phyloP scores from a whole-genome alignment of 2,113 vertebrate genomes.

The Parus major region DNA sequence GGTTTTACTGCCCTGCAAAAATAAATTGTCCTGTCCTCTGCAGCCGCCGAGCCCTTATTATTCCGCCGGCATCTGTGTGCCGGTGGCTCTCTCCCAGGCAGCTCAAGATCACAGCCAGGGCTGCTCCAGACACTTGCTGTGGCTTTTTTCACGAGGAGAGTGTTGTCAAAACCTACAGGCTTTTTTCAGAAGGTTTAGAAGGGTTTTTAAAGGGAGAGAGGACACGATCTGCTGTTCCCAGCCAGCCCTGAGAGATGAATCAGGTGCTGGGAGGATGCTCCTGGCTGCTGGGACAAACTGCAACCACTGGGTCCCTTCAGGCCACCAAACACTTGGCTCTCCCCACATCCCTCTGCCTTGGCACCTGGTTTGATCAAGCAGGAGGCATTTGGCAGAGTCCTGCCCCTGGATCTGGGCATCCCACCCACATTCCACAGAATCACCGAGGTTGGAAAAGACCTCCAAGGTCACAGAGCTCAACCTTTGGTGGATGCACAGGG shows the following conservation, averaged over 20 bases:
- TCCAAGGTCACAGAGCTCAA: neutral
- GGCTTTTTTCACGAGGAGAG: neutral
- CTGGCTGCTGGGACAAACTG: neutral
- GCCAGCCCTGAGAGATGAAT: accelerated
- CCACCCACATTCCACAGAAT: neutral
- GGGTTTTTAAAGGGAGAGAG: neutral
- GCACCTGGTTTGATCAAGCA: neutral
- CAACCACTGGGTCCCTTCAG: accelerated
- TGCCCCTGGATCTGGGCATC: neutral
- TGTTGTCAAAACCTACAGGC: neutral
- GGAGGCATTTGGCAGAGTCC: neutral
- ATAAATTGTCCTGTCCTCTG: neutral
- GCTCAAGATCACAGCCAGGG: slow-evolving; percentile 12
- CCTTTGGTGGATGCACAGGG: neutral
- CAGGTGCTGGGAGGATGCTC: neutral
- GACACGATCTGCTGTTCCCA: accelerated
- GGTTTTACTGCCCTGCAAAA: neutral
- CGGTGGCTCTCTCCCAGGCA: slow-evolving; percentile 6
- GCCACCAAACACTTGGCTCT: neutral
- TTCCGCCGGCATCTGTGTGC: accelerated
- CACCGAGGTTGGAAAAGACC: neutral
- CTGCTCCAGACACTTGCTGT: accelerated
- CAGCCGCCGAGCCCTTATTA: neutral
- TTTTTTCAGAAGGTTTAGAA: neutral
- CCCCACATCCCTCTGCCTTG: neutral